Evolutionary conservation across 2,113 vertebrate genomes (phyloP).

Genomic region (Bettongia penicillata): DNA sequence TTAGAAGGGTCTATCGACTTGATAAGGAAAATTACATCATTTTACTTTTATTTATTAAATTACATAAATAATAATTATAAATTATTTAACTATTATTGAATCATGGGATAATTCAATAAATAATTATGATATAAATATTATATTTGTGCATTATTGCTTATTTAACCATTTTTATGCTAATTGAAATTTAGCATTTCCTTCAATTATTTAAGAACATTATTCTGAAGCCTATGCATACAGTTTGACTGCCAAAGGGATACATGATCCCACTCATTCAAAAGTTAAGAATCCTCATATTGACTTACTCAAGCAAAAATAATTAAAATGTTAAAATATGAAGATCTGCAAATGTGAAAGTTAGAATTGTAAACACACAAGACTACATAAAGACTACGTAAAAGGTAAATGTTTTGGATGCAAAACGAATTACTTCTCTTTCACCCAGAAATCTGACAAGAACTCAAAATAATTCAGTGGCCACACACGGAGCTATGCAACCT

Average conservation of each 20-base stretch:
- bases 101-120: background rate
- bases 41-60: background rate
- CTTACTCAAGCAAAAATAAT: conserved; percentile 8
- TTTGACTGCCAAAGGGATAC: background rate
- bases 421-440: conserved; percentile 67
- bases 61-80: background rate
- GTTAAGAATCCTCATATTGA: background rate
- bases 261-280: background rate
- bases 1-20: background rate
- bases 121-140: background rate
- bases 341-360: conserved; percentile 49
- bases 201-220: background rate
- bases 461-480: conserved; percentile 25
- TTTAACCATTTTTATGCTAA: background rate
- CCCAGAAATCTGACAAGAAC: conserved; percentile 40
- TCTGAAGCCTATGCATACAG: background rate
- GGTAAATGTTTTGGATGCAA: conserved; percentile 42
- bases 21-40: background rate
- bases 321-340: conserved; percentile 31
- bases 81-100: background rate
- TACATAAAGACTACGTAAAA: conserved; percentile 47
- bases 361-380: conserved; percentile 48
- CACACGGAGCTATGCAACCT: conserved; percentile 27
- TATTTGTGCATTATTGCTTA: background rate
- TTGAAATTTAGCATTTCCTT: background rate